Base-by-base conservation (phyloP, 2,113 vertebrate species). In the Serilophus lunatus region DNA sequence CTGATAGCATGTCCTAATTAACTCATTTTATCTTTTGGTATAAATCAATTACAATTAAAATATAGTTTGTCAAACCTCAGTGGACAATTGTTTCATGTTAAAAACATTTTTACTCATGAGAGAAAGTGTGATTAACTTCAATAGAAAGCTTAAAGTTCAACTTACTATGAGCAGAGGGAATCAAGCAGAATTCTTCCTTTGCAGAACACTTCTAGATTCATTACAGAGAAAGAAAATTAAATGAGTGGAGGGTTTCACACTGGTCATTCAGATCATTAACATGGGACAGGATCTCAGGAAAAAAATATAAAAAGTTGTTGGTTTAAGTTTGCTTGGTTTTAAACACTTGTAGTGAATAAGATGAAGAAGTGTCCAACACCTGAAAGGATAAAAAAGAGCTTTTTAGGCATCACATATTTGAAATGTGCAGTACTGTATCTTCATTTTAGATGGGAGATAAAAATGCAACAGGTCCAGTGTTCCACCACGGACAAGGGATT, bases 31-130 rank as follows among this genome's bases (percentile, higher is more conserved):
- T 96, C 96, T 97, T 97, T 97, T 86, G 84, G 80, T 97, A 97
- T 79, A 97, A 98, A 98, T 98, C 97, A 98, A 98, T 98, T 98
- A 97, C 97, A 98, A 98, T 97, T 98, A 98, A 98, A 98, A 97
- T 90, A 97, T 92, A 97, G 95, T 97, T 98, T 97, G 95, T 93
- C 93, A 96, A 97, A 93, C 92, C 97, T 97, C 97, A 50, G 81
- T 35, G 90, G 97, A 97, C 84, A 86, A 96, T 97, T 96, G 94
- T 94, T 98, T 95, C 93, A 96, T 63, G 83, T 96, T 97, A 96
- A 97, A 98, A 98, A 98, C 97, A 97, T 96, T 97, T 96, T 98
- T 95, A 94, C 97, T 98, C 97, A 92, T 64, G 95, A 98, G 97
- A 97, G 96, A 92, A 98, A 98, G 93, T 97, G 97, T 98, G 97